Conservation (phyloP, 2,113 vertebrate species). For the Apodemus sylvaticus region DNA sequence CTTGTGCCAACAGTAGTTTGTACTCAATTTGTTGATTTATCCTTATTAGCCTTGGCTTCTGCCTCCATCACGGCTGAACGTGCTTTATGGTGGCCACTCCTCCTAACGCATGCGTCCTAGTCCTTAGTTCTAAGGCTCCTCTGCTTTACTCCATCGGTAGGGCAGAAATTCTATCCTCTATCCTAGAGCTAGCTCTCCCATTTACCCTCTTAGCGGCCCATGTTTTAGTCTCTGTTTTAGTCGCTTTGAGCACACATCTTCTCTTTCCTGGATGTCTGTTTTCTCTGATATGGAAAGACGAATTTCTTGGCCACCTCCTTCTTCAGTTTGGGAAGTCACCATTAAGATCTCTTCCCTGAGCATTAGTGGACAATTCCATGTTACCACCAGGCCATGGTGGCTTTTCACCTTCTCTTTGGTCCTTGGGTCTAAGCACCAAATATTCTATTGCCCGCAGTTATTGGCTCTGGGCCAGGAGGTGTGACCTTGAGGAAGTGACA, state of each 20-base stretch:
- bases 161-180: background rate
- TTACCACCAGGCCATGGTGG: background rate
- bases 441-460: conserved; percentile 15
- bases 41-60: background rate
- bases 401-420: background rate
- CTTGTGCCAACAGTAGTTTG: background rate
- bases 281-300: background rate
- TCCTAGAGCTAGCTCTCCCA: background rate
- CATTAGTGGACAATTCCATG: background rate
- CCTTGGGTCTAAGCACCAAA: background rate
- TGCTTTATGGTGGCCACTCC: background rate
- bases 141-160: background rate
- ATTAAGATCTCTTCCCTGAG: background rate
- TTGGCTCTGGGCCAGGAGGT: conserved; percentile 33
- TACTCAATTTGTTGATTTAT: background rate
- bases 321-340: background rate
- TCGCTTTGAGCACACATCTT: background rate
- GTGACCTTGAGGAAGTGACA: conserved; percentile 47
- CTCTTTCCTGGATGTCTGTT: background rate
- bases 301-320: background rate
- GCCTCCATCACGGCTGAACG: background rate
- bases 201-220: background rate
- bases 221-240: background rate
- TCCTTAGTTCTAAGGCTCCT: background rate
- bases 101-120: background rate